Base-by-base conservation (phyloP, 2,113 vertebrate species). In the Chaenocephalus aceratus region DNA sequence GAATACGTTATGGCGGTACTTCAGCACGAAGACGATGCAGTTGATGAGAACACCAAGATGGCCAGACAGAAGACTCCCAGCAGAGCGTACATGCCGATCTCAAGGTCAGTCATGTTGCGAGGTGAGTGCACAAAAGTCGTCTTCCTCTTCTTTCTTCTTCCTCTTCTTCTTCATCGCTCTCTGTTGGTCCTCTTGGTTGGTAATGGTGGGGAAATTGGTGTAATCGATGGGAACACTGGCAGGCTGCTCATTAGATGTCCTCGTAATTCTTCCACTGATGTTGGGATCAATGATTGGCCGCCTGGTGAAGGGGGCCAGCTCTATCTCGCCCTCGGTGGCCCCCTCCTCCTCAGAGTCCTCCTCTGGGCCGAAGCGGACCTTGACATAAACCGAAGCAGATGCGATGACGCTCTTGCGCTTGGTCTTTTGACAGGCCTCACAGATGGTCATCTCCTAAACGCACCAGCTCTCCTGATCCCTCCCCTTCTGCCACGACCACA, bases 41-140 rank as follows among this genome's bases (percentile, higher is more conserved):
- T 99, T 99, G 95, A 99, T 99, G 83, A 99, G 97, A 90, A 99
- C 80, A 99, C 97, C 45, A 99, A 90, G 85, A 99, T 99, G 94
- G 98, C 98, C 23, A 99, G 92, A 82, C 98, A 99, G 94, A 99
- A 99, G 91, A 99, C 98, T 0, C 97, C 97, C 49, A 99, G 94
- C 0, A 99, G 94, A 0, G 98, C 98, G 0, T 99, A 99, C 97
- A 99, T 99, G 91, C 98, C 98, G 0, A 99, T 99, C 91, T 99
- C 98, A 71, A 99, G 95, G 94, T 99, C 97, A 0, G 97, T 98
- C 93, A 99, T 96, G 70, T 96, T 98, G 12, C 97, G 95, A 0
- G 96, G 95, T 41, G 96, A 95, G 74, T 97, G 97, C 34, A 96
- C 94, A 0, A 97, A 97, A 98, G 14, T 94, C 94, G 0, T 91